Base-by-base conservation (phyloP, 53 echinoderm and acorn worm species). In the Actinopyga echinites region DNA sequence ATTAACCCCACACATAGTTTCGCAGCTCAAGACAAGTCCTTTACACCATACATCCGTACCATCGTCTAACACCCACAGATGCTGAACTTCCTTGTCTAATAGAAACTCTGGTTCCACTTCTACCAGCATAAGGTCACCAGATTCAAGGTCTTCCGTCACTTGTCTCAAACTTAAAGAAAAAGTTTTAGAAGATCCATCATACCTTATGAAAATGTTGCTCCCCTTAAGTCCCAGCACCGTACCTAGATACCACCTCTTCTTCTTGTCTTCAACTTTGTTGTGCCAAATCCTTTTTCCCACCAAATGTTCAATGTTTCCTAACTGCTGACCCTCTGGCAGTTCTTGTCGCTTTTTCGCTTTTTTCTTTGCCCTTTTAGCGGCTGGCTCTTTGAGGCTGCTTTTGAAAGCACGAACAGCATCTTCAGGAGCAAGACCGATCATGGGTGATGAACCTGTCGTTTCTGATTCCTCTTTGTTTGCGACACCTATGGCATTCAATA, bases 341-440 rank as follows among this genome's bases (percentile, higher is more conserved):
- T 62, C 29, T 24, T 26, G 23, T 3, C 29, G 23, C 21, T 24
- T 73, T 6, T 36, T 38, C 23, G 12, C 2, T 20, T 6, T 33
- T 36, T 9, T 12, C 30, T 36, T 8, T 0, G 69, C 49, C 42
- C 17, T 75, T 38, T 75, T 75, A n/a, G 75, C 49, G 20, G 49
- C 1, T 15, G 75, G 75, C 20, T 34, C 38, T 30, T 25, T 34
- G 7, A 38, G 52, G 15, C 31, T 75, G 52, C 54, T 44, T 26
- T 75, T 75, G 75, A 75, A 75, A 10, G 75, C 75, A 10, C 24
- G 45, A 9, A 75, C 75, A 43, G 75, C 75, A 75, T 75, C 75
- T 13, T 20, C 75, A 9, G 53, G 75, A 75, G 75, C 75, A 12
- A 75, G 49, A 49, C 75, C 75, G 49, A 75, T 12, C 22, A 38